Conservation (phyloP, 2,797 vertebrate species). For the Cercopithecus petaurista region DNA sequence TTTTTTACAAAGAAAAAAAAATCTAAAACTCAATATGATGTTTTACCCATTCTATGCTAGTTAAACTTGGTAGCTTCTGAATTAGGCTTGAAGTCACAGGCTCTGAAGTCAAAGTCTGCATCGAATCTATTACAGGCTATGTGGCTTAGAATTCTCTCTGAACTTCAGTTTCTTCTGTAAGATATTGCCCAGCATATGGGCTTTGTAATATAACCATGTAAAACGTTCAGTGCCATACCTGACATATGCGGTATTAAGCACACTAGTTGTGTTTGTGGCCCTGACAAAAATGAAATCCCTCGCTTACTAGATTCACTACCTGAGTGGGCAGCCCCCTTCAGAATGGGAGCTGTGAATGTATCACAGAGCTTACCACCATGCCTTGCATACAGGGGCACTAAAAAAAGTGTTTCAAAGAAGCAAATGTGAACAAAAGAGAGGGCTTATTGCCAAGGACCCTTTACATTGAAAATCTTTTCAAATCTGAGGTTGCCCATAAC, state of each 20-base stretch:
- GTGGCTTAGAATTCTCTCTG: not conserved
- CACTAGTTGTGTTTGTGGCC: not conserved
- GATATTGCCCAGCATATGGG: fast-evolving
- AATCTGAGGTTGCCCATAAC: not conserved
- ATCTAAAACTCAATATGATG: not conserved
- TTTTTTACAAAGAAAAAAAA: not conserved
- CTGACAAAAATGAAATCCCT: not conserved
- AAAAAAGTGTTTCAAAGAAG: not conserved
- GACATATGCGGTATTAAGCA: not conserved
- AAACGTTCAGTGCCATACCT: fast-evolving
- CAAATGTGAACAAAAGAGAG: not conserved
- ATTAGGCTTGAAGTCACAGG: not conserved
- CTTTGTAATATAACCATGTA: not conserved
- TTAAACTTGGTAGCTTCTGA: not conserved
- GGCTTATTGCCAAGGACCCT: not conserved
- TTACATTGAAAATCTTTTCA: not conserved
- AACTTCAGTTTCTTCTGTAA: not conserved
- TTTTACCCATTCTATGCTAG: not conserved
- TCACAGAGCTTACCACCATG: not conserved
- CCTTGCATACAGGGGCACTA: not conserved
- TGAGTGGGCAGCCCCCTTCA: not conserved
- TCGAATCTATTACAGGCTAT: not conserved
- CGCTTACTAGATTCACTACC: not conserved
- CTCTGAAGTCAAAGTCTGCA: not conserved
- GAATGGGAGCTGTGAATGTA: not conserved